Percentiles rank a stretch among this genome's conserved stretches.
Conservation (phyloP, 2,797 vertebrate genomes). For the Urocyon cinereoargenteus region DNA sequence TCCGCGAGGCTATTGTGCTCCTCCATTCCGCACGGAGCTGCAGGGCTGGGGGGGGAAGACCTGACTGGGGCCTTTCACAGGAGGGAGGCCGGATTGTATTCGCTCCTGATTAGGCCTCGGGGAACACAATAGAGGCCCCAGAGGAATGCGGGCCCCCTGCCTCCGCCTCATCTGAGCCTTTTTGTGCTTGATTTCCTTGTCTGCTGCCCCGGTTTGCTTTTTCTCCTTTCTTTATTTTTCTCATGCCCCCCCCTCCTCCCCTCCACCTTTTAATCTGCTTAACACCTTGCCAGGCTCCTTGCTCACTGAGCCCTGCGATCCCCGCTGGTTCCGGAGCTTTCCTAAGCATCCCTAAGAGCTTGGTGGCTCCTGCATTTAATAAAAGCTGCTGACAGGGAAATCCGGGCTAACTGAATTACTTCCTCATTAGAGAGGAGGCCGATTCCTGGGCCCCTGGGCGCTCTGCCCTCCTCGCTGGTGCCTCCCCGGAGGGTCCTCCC, state of each 20-base stretch:
- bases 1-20: not conserved
- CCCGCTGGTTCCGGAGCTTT: not conserved
- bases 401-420: not conserved
- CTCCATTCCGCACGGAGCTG: rapidly evolving
- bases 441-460: not conserved
- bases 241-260: not conserved
- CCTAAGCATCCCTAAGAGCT: not conserved
- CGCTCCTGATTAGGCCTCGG: not conserved
- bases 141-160: not conserved
- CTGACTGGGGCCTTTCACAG: not conserved
- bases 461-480: not conserved
- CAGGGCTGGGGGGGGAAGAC: not conserved
- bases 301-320: not conserved
- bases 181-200: conserved; percentile 37
- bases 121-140: not conserved
- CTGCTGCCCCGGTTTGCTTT: not conserved
- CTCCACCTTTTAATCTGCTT: conserved; percentile 62
- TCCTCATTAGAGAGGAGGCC: not conserved
- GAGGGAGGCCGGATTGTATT: not conserved
- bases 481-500: not conserved
- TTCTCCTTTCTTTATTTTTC: conserved; percentile 55
- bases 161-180: not conserved
- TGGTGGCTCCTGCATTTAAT: not conserved
- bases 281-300: not conserved
- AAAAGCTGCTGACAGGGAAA: conserved; percentile 70